These are phyloP conservation scores for Microctonus brassicae DNA, from an alignment of 2,888 invertebrate genomes.

Conservation along the genomic window DNA sequence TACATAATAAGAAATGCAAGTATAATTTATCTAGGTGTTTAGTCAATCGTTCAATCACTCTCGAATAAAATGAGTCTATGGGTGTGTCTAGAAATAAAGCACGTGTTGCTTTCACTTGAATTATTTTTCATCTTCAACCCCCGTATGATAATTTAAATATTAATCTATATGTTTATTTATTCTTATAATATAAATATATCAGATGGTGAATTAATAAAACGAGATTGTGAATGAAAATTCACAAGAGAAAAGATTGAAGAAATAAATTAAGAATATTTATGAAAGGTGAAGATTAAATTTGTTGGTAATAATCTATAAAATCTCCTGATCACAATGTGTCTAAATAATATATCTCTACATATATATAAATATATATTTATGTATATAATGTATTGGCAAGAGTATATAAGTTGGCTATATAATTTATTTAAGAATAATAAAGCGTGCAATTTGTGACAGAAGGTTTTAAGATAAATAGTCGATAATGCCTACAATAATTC, in stretches of 20 bases:
- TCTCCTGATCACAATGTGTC: not conserved
- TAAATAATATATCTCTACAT: not conserved
- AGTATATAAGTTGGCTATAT: not conserved
- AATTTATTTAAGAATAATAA: not conserved
- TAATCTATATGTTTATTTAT: not conserved
- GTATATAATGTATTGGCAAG: too few species aligned
- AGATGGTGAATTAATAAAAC: not conserved
- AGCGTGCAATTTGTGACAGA: not conserved
- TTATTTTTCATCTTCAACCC: not conserved
- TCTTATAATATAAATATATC: not conserved
- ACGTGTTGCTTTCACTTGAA: not conserved
- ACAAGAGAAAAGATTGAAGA: not conserved
- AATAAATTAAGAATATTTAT: not conserved
- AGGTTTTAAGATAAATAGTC: conserved; percentile 5
- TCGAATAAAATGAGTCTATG: conserved; percentile 6
- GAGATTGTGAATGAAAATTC: not conserved
- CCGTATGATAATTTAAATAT: not conserved
- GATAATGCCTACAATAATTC: not conserved
- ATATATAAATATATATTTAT: too few species aligned
- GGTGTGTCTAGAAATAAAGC: not conserved
- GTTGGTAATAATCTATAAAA: not conserved
- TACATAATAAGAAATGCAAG: too few species aligned
- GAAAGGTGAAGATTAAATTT: not conserved
- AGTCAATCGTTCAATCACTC: conserved; percentile 4
- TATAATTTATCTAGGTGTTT: not conserved